These are phyloP conservation scores for Panthera uncia DNA, from an alignment of 2,113 vertebrate genomes.

Conservation along the genomic window DNA sequence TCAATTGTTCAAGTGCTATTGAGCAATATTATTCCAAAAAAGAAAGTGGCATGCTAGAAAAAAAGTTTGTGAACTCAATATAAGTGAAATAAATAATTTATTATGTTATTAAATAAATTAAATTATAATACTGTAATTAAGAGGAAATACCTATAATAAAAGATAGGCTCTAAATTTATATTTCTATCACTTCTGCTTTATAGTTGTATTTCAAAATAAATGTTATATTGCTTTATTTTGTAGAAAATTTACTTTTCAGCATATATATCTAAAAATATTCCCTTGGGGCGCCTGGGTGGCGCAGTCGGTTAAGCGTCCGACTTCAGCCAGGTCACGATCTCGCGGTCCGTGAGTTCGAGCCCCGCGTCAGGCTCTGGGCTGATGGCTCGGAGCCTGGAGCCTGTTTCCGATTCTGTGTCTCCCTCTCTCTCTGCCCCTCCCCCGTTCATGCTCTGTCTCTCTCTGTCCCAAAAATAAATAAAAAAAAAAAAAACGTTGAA, in stretches of 20 bases:
- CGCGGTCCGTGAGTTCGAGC: no score
- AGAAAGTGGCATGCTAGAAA: background rate
- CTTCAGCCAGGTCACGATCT: no score
- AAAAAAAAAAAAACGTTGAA: no score
- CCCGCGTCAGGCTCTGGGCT: no score
- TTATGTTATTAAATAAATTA: background rate
- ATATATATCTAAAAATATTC: background rate
- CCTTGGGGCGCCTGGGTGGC: no score
- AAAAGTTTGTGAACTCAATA: background rate
- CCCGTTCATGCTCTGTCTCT: no score
- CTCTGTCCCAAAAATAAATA: no score
- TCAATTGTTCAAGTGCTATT: background rate
- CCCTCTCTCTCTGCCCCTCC: no score
- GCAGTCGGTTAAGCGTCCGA: no score
- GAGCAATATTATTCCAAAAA: background rate
- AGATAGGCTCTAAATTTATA: background rate
- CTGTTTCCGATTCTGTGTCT: no score
- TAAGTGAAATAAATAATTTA: background rate
- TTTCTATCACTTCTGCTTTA: background rate
- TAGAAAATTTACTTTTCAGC: background rate
- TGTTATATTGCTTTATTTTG: background rate
- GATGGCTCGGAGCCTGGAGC: no score
- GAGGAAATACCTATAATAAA: background rate
- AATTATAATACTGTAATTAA: background rate
- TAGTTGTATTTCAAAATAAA: background rate